These are phyloP conservation scores for Lithophane leautieri DNA, from an alignment of 2,888 invertebrate species.

Conservation along the genomic window DNA sequence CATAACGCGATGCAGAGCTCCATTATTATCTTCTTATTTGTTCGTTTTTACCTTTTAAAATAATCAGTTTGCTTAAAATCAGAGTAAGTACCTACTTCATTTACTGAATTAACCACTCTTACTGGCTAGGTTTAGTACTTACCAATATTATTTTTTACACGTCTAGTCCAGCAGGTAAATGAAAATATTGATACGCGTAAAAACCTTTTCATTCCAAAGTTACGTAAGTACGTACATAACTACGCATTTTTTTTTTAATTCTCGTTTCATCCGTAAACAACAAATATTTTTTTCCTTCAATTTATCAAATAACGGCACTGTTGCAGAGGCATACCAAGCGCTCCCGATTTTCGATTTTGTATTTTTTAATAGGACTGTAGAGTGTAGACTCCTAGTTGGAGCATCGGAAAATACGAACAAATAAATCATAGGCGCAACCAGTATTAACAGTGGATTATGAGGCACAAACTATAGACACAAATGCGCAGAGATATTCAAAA, in stretches of 20 bases:
- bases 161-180: neutral
- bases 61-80: no score
- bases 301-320: neutral
- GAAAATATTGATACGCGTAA: neutral
- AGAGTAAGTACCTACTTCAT: no score
- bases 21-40: no score
- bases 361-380: neutral
- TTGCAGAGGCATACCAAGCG: no score
- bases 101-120: neutral
- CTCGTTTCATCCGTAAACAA: neutral
- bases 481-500: conserved; percentile 30
- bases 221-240: no score
- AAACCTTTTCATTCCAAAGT: neutral
- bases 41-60: no score
- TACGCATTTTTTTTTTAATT: neutral
- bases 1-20: no score
- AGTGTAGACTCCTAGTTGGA: neutral
- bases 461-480: conserved; percentile 16
- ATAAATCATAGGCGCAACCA: neutral
- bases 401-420: neutral
- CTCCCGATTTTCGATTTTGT: neutral
- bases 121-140: neutral
- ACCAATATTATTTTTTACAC: no score
- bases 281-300: neutral
- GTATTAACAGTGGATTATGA: neutral